Percentiles rank a stretch among this genome's conserved stretches.
These are phyloP conservation scores for Ostrea denselamellosa DNA, from an alignment of 1,140 invertebrate genomes.

Conservation along the genomic window DNA sequence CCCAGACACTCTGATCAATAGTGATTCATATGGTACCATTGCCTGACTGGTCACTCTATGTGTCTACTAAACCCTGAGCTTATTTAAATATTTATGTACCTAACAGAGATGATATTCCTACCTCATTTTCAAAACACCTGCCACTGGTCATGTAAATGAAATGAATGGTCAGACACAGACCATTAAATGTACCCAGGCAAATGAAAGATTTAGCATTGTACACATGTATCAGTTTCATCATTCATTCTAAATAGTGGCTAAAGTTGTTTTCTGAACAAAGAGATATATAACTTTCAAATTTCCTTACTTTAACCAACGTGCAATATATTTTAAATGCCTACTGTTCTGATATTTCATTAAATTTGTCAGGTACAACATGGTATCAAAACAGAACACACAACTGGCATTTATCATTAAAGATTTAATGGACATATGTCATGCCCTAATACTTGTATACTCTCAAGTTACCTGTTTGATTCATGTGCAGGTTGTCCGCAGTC, in stretches of 20 bases:
- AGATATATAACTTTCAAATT: too few relatives aligned
- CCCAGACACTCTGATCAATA: not conserved
- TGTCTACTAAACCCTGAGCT: not conserved
- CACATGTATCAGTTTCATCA: too few relatives aligned
- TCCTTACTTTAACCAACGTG: too few relatives aligned
- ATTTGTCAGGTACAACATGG: not conserved
- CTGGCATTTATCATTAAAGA: not conserved
- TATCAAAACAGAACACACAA: not conserved
- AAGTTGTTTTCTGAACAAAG: too few relatives aligned
- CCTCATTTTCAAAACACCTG: not conserved
- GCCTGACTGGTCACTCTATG: not conserved
- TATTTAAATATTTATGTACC: constrained; percentile 24
- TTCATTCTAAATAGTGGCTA: too few relatives aligned
- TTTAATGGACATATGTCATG: not conserved
- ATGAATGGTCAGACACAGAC: not conserved
- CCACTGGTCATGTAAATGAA: not conserved
- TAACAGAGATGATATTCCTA: not conserved
- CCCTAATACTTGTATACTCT: not conserved
- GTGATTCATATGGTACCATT: not conserved
- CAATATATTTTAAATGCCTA: not conserved
- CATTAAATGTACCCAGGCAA: too few relatives aligned
- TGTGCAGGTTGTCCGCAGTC: constrained; percentile 91
- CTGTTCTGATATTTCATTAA: not conserved
- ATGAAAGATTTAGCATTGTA: too few relatives aligned
- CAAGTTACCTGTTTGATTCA: constrained; percentile 78